Evolutionary conservation across 2,888 invertebrate genomes (phyloP).

Genomic region (Gasteruption jaculator): DNA sequence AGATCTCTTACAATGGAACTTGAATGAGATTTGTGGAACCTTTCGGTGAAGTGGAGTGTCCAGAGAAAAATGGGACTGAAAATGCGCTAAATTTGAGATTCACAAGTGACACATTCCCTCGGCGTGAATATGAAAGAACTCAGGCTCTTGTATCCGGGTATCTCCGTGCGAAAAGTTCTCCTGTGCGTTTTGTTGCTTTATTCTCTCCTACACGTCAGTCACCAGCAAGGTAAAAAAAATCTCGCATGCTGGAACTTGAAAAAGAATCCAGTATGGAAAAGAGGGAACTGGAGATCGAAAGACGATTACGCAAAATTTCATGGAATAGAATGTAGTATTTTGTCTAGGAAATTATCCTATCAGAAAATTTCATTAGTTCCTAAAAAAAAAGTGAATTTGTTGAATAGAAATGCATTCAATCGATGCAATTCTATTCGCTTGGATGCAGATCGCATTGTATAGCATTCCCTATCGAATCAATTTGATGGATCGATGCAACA

Average conservation of each 20-base stretch:
- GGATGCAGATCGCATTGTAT: too few relatives aligned
- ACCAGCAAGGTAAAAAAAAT: constrained; percentile 29
- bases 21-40: too few relatives aligned
- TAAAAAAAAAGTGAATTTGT: too few relatives aligned
- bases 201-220: constrained; percentile 23
- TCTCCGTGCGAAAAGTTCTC: constrained; percentile 22
- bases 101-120: constrained; percentile 11
- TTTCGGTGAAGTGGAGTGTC: constrained; percentile 19
- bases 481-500: too few relatives aligned
- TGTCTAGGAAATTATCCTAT: too few relatives aligned
- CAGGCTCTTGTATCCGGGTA: constrained; percentile 25
- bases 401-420: too few relatives aligned
- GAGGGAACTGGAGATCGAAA: background rate
- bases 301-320: too few relatives aligned
- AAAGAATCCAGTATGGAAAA: constrained; percentile 14
- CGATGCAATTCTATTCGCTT: too few relatives aligned
- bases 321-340: too few relatives aligned
- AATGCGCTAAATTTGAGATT: constrained; percentile 13
- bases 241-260: background rate
- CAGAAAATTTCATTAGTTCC: too few relatives aligned
- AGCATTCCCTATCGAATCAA: too few relatives aligned
- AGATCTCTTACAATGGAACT: too few relatives aligned
- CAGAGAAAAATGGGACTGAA: constrained; percentile 11
- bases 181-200: constrained; percentile 23
- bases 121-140: constrained; percentile 20